phyloP scores from a whole-genome alignment of 2,888 invertebrate species.

The Diloba caeruleocephala region DNA sequence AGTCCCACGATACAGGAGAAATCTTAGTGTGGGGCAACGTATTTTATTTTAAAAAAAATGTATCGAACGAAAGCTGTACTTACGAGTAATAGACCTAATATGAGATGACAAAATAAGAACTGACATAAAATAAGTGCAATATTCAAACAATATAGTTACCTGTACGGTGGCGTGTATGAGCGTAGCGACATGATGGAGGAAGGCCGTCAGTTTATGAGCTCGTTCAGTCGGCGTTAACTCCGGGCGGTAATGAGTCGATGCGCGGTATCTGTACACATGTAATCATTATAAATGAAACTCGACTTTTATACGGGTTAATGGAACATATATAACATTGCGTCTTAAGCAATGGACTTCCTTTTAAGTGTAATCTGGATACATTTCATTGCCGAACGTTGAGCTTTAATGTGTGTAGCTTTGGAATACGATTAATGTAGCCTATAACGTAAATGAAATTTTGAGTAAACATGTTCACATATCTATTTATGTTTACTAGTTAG shows the following conservation, averaged over 20 bases:
- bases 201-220: slow-evolving; percentile 96
- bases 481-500: too few relatives aligned
- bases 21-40: too few relatives aligned
- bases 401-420: slow-evolving; percentile 27
- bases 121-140: too few relatives aligned
- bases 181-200: slow-evolving; percentile 96
- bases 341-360: slow-evolving; percentile 13
- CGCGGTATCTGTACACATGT: slow-evolving; percentile 91
- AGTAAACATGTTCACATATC: too few relatives aligned
- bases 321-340: too few relatives aligned
- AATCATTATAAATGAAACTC: slow-evolving; percentile 25
- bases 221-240: slow-evolving; percentile 97
- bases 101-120: too few relatives aligned
- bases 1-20: too few relatives aligned
- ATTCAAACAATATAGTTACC: slow-evolving; percentile 82
- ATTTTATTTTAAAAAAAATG: too few relatives aligned
- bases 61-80: too few relatives aligned
- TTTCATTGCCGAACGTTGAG: too few relatives aligned
- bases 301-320: neutral
- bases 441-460: slow-evolving; percentile 20
- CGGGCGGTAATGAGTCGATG: slow-evolving; percentile 97
- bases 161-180: slow-evolving; percentile 95
- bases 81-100: too few relatives aligned
- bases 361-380: slow-evolving; percentile 20
- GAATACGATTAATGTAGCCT: slow-evolving; percentile 17